Conservation (phyloP, 2,797 vertebrate genomes). For the Acanthornis magna region DNA sequence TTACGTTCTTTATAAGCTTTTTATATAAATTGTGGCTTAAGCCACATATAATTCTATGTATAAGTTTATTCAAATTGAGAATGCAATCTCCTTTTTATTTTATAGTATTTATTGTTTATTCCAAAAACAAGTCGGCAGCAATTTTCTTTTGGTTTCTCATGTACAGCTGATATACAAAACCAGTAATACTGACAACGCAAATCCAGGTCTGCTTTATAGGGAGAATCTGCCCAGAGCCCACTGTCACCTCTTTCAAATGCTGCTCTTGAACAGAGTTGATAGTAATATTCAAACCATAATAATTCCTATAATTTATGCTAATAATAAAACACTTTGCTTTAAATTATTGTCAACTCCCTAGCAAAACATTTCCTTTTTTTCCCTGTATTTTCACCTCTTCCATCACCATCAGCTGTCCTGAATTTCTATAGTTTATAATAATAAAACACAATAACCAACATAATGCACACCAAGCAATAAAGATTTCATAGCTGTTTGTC, state of each 20-base stretch:
- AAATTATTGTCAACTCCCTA: neutral
- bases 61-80: neutral
- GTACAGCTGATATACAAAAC: neutral
- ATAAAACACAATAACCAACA: neutral
- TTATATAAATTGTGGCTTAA: neutral
- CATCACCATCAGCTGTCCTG: neutral
- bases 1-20: neutral
- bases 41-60: neutral
- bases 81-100: neutral
- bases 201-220: neutral
- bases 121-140: neutral
- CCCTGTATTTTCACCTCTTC: neutral
- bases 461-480: neutral
- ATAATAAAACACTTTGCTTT: neutral
- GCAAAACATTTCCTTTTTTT: neutral
- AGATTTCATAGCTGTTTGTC: neutral
- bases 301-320: neutral
- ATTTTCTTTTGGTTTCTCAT: neutral
- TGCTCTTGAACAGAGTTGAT: neutral
- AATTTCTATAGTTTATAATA: neutral
- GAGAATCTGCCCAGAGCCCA: neutral
- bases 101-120: neutral
- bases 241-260: neutral
- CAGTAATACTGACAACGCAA: neutral
- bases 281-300: neutral